A percentile compares a stretch with the other conserved stretches of the same genome.
Conservation (phyloP, 2,888 invertebrate species). For the Phalera bucephala region DNA sequence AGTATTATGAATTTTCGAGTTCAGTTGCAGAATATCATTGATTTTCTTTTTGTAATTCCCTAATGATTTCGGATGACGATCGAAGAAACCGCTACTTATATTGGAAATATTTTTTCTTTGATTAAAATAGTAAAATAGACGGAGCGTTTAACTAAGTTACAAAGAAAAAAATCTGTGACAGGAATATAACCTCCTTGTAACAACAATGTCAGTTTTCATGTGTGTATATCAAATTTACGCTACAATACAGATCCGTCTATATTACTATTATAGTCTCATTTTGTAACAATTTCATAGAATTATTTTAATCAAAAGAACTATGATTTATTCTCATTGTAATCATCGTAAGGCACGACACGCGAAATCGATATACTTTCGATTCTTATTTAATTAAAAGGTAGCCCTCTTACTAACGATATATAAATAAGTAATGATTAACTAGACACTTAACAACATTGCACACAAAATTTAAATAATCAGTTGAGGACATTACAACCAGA, state of each 20-base stretch:
- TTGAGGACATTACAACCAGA: no score
- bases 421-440: conserved; percentile 1
- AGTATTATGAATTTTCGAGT: conserved; percentile 33
- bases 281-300: no score
- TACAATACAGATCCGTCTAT: no score
- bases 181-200: no score
- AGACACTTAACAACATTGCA: not conserved
- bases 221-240: no score
- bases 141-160: no score
- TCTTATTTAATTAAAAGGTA: conserved; percentile 12
- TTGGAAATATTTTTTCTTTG: not conserved
- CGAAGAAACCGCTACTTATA: conserved; percentile 30
- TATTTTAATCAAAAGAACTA: not conserved
- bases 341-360: conserved; percentile 29
- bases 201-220: no score
- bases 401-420: conserved; percentile 11
- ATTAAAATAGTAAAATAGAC: conserved; percentile 1
- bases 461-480: not conserved
- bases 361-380: conserved; percentile 28
- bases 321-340: conserved; percentile 15
- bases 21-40: conserved; percentile 14
- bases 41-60: conserved; percentile 6
- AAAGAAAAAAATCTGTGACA: no score
- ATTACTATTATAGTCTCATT: no score
- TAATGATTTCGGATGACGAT: conserved; percentile 23